phyloP scores from a whole-genome alignment of 2,797 vertebrate species.

The Gorsachius magnificus region DNA sequence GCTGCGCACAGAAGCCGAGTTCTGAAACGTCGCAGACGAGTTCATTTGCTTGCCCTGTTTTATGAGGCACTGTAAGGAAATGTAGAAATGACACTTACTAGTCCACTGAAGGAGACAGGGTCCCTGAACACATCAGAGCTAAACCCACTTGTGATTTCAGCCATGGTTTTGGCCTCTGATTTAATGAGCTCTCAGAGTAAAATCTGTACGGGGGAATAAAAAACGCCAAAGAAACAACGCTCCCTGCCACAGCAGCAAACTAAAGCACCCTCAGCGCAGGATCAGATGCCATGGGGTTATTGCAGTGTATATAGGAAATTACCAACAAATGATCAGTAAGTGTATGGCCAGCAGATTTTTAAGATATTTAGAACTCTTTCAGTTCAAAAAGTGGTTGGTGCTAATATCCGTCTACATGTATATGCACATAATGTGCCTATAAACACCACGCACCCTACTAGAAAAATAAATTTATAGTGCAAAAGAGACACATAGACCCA shows the following conservation, averaged over 20 bases:
- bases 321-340: background rate
- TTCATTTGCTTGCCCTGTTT: background rate
- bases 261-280: background rate
- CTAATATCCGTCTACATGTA: background rate
- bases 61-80: background rate
- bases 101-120: background rate
- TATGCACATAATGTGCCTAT: background rate
- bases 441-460: background rate
- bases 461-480: background rate
- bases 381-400: background rate
- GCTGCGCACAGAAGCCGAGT: background rate
- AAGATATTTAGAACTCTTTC: background rate
- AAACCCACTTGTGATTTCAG: background rate
- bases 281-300: background rate
- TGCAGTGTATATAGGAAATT: background rate
- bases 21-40: background rate
- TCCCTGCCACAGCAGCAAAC: background rate
- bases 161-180: background rate
- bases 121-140: background rate
- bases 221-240: accelerated
- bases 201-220: background rate
- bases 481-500: background rate
- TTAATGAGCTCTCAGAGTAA: background rate
- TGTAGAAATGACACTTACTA: background rate
- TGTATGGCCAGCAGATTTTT: background rate